Percentiles rank a stretch among this genome's conserved stretches.
These are phyloP conservation scores for Crotophaga sulcirostris DNA, from an alignment of 2,113 vertebrate genomes.

Conservation along the genomic window DNA sequence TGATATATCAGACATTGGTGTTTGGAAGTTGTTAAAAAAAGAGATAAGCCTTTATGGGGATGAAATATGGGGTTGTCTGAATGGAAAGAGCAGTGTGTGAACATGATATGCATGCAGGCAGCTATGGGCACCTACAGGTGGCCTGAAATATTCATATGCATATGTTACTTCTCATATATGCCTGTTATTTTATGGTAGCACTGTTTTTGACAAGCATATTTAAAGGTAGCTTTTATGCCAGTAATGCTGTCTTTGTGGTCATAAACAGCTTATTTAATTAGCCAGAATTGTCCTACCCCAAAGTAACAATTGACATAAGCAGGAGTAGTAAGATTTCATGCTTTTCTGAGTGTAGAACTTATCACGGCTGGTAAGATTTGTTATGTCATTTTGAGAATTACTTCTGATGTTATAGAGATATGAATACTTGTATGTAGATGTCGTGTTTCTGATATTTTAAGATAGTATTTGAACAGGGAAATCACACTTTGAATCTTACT, in stretches of 20 bases:
- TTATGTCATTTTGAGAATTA: not conserved
- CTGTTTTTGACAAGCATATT: not conserved
- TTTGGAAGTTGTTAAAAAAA: not conserved
- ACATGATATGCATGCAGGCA: rapidly evolving
- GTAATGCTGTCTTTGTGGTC: not conserved
- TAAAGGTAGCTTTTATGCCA: not conserved
- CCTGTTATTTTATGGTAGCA: not conserved
- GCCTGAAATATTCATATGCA: no score
- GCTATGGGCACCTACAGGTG: not conserved
- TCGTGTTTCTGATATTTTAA: not conserved
- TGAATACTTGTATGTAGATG: not conserved
- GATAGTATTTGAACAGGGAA: not conserved
- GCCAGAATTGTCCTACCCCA: not conserved
- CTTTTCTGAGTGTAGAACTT: not conserved
- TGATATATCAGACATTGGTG: not conserved
- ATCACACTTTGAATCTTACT: not conserved
- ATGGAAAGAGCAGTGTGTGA: not conserved
- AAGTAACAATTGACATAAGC: not conserved
- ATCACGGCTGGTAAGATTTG: not conserved
- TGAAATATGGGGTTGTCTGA: rapidly evolving
- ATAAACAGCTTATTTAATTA: not conserved
- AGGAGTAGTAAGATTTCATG: not conserved
- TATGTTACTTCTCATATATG: not conserved
- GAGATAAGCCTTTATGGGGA: not conserved
- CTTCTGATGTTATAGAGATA: not conserved